Conservation (phyloP, 2,797 vertebrate genomes). For the Cottoperca gobio region DNA sequence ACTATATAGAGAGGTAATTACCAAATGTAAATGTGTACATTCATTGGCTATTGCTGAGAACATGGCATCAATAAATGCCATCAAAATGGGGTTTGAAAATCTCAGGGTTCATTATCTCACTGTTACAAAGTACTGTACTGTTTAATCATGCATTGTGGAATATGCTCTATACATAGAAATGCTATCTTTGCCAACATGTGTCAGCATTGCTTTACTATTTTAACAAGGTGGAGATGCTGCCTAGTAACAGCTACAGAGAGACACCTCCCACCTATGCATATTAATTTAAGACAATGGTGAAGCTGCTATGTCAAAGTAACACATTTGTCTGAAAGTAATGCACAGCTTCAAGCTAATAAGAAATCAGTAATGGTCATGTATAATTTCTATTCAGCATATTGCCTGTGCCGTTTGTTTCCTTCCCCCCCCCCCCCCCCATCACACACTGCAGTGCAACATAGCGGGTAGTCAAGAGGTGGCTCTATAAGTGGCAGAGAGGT, state of each 20-base stretch:
- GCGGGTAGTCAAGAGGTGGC: slow-evolving; percentile 25
- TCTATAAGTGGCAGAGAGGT: slow-evolving; percentile 33
- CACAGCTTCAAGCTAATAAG: not conserved
- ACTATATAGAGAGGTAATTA: not conserved
- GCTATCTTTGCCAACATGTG: not conserved
- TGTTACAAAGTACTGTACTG: not conserved
- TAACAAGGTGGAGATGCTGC: not conserved
- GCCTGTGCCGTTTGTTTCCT: not conserved
- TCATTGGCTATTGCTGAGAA: not conserved
- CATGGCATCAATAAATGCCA: not conserved
- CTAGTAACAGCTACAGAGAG: slow-evolving; percentile 4
- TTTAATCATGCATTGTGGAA: not conserved
- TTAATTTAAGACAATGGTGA: not conserved
- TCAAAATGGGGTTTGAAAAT: not conserved
- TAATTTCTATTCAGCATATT: slow-evolving; percentile 5
- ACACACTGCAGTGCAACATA: slow-evolving; percentile 18
- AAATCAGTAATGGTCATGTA: not conserved
- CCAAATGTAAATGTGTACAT: not conserved
- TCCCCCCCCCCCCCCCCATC: not conserved
- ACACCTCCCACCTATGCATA: slow-evolving; percentile 1
- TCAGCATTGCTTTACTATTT: not conserved
- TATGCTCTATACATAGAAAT: not conserved
- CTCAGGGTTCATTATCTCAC: not conserved
- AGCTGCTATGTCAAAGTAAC: not conserved
- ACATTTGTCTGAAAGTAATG: not conserved